Evolutionary conservation across 2,113 vertebrate species (phyloP).

Genomic region (Drymodes brunneopygia): DNA sequence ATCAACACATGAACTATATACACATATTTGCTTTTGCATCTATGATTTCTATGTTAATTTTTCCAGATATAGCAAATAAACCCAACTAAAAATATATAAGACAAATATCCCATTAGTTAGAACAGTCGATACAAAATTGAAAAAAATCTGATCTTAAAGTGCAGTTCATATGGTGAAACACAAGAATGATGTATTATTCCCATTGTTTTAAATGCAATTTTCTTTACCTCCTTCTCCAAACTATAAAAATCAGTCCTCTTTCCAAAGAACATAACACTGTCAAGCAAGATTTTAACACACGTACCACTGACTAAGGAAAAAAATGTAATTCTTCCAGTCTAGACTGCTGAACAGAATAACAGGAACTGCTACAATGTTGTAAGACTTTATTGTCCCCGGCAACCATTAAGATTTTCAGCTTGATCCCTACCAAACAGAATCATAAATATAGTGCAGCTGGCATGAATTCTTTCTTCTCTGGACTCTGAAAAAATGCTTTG

Average conservation of each 20-base stretch:
- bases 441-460: neutral
- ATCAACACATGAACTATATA: neutral
- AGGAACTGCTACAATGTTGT: neutral
- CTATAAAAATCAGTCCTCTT: neutral
- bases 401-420: neutral
- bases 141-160: neutral
- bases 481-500: neutral
- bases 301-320: neutral
- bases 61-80: neutral
- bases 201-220: neutral
- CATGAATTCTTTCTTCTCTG: neutral
- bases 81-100: neutral
- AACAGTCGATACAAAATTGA: neutral
- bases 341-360: neutral
- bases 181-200: neutral
- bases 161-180: neutral
- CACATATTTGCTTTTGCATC: neutral
- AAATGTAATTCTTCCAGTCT: neutral
- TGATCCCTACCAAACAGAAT: neutral
- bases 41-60: neutral
- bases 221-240: neutral
- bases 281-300: neutral
- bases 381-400: neutral
- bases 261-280: neutral
- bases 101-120: neutral